Percentiles rank a stretch among this genome's conserved stretches.
Evolutionary conservation across 2,797 vertebrate species (phyloP).

Genomic region (Dendrocincla tyrannina): DNA sequence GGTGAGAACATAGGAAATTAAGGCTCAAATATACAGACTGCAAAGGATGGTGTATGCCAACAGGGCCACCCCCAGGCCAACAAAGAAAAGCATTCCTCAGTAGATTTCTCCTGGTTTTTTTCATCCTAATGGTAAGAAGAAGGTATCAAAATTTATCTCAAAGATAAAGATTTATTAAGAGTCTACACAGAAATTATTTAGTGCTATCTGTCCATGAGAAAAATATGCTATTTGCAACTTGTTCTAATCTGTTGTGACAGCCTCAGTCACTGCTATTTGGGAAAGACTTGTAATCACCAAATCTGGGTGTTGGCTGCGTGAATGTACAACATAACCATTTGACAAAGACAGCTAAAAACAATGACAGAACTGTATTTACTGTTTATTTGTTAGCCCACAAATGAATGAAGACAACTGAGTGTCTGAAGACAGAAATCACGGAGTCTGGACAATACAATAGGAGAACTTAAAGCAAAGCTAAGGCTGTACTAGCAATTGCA

Average conservation of each 20-base stretch:
- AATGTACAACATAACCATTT: not conserved
- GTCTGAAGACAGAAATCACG: not conserved
- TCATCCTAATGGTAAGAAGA: not conserved
- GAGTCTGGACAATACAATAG: not conserved
- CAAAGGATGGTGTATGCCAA: not conserved
- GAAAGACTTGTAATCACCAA: not conserved
- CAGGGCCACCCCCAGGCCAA: fast-evolving
- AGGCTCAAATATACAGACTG: not conserved
- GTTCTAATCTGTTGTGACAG: not conserved
- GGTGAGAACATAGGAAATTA: not conserved
- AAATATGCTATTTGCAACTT: not conserved
- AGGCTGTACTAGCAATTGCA: not conserved
- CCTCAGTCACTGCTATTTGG: not conserved
- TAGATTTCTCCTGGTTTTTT: not conserved
- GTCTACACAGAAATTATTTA: not conserved
- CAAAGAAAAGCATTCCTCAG: not conserved
- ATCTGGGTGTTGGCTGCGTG: not conserved
- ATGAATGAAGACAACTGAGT: not conserved
- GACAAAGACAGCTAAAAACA: not conserved
- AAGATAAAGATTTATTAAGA: not conserved
- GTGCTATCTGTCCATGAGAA: not conserved
- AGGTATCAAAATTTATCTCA: fast-evolving
- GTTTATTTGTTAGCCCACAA: not conserved
- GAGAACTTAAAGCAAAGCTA: not conserved
- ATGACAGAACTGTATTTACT: not conserved